A percentile compares a stretch with the other conserved stretches of the same genome.
These are phyloP conservation scores for Zoanthus sansibaricus DNA, from an alignment of 92 coral and sea anemone species.

Conservation along the genomic window DNA sequence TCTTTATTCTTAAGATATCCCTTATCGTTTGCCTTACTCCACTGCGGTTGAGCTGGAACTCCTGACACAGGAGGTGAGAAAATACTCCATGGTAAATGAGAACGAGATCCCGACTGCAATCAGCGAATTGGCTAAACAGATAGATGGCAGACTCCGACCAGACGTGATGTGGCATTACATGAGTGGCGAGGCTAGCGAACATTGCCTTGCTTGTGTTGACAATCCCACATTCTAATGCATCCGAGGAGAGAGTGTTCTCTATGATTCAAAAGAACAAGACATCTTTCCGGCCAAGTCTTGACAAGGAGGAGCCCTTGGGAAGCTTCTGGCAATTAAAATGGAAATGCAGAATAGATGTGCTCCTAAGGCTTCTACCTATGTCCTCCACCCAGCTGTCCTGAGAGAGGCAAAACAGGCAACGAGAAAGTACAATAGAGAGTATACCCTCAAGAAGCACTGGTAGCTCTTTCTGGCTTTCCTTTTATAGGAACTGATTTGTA, in stretches of 20 bases:
- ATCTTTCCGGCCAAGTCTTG: not conserved
- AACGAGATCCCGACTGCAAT: slow-evolving; percentile 25
- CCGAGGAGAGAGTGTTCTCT: no score
- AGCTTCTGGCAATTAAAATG: not conserved
- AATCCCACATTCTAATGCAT: not conserved
- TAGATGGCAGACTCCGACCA: not conserved
- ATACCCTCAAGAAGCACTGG: not conserved
- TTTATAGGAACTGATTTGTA: slow-evolving; percentile 17
- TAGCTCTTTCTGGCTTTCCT: not conserved
- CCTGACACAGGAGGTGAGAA: slow-evolving; percentile 52
- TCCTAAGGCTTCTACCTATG: slow-evolving; percentile 31
- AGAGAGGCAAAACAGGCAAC: slow-evolving; percentile 63
- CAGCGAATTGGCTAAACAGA: not conserved
- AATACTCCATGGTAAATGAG: slow-evolving; percentile 41
- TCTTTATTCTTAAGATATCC: slow-evolving; percentile 57
- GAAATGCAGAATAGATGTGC: not conserved
- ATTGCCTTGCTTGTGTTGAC: not conserved
- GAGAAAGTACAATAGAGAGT: slow-evolving; percentile 60
- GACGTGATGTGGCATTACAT: not conserved
- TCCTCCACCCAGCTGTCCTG: slow-evolving; percentile 46
- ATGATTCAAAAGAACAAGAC: no score
- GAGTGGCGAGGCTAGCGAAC: not conserved
- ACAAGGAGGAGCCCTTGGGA: not conserved
- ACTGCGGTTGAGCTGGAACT: slow-evolving; percentile 53
- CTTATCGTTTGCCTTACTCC: slow-evolving; percentile 60